Conservation (phyloP, 2,113 vertebrate genomes). For the Rhadina sibilatrix region DNA sequence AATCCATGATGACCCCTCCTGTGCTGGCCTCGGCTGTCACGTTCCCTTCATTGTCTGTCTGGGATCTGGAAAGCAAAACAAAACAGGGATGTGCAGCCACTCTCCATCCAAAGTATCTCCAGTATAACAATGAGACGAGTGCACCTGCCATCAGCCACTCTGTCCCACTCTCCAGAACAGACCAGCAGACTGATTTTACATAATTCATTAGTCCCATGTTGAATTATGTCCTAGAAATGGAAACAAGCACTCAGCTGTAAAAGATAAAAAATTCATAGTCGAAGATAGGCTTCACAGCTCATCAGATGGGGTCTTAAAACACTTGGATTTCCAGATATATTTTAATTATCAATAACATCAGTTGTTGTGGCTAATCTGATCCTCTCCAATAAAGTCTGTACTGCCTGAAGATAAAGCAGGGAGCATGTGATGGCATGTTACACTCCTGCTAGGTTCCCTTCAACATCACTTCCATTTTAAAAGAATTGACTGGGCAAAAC, state of each 20-base stretch:
- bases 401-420: background rate
- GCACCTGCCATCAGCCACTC: background rate
- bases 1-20: constrained; percentile 79
- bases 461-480: background rate
- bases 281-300: background rate
- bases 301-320: background rate
- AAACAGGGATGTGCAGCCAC: background rate
- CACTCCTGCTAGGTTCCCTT: background rate
- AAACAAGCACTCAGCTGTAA: constrained; percentile 58
- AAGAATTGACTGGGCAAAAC: background rate
- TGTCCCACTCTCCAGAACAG: constrained; percentile 6
- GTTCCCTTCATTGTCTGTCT: constrained; percentile 88
- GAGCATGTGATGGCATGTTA: background rate
- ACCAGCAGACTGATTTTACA: constrained; percentile 62
- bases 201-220: constrained; percentile 70
- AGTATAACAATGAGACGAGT: background rate
- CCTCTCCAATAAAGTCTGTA: background rate
- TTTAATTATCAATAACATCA: background rate
- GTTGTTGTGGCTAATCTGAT: background rate
- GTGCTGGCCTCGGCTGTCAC: constrained; percentile 76
- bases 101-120: background rate
- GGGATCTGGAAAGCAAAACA: constrained; percentile 82
- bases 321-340: background rate
- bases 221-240: constrained; percentile 64
- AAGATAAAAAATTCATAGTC: constrained; percentile 66